A percentile compares a stretch with the other conserved stretches of the same genome.
Evolutionary conservation across 2,797 vertebrate genomes (phyloP).

Genomic region (Carapus acus): DNA sequence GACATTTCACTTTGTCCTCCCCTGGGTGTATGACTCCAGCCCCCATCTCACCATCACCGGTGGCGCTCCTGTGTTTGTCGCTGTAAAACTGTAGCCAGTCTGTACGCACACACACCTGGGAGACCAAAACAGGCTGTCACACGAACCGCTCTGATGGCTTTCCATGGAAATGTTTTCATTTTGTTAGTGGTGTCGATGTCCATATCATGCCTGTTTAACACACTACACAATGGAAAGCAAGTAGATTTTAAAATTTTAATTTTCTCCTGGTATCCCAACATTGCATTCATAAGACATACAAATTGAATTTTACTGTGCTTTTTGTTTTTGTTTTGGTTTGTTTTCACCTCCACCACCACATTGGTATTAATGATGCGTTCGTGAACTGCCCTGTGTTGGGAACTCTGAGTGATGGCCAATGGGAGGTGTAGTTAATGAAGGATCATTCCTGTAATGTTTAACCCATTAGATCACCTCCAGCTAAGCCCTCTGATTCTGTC

Average conservation of each 20-base stretch:
- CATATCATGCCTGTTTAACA: constrained; percentile 17
- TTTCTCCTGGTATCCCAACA: too few species aligned
- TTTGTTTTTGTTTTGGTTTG: constrained; percentile 13
- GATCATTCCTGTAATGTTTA: constrained; percentile 42
- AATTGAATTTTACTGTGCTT: constrained; percentile 37
- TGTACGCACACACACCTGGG: constrained; percentile 54
- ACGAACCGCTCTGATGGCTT: constrained; percentile 30
- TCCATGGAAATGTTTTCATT: constrained; percentile 43
- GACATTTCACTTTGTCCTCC: constrained; percentile 41
- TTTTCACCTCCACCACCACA: constrained; percentile 54
- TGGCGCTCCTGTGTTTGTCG: constrained; percentile 41
- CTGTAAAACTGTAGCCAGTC: constrained; percentile 43
- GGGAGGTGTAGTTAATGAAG: constrained; percentile 48
- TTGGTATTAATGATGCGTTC: constrained; percentile 57
- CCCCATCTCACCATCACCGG: constrained; percentile 1
- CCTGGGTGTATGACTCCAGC: constrained; percentile 25
- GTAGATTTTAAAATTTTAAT: not conserved
- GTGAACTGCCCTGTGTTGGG: constrained; percentile 50
- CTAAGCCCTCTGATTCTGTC: constrained; percentile 61
- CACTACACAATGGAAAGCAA: not conserved
- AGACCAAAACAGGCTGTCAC: constrained; percentile 56
- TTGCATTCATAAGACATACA: constrained; percentile 35
- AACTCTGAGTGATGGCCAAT: constrained; percentile 53
- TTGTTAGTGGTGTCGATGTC: constrained; percentile 24
- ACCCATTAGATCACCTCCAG: constrained; percentile 52